Conservation (phyloP, 2,888 invertebrate species). For the Phytoseiulus persimilis region DNA sequence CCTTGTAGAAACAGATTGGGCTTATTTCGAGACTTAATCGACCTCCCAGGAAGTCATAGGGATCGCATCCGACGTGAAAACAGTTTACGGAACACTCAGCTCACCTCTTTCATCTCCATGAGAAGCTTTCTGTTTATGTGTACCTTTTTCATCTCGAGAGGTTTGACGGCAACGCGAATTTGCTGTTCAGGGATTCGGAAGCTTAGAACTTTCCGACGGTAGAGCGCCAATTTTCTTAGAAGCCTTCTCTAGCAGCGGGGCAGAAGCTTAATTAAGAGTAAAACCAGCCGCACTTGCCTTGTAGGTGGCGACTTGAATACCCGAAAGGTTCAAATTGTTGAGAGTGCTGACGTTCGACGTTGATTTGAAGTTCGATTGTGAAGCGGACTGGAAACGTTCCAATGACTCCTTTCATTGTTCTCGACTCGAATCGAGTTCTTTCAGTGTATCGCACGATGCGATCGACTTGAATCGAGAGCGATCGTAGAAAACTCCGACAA, state of each 20-base stretch:
- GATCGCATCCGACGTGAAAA: neutral
- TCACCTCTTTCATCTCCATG: slow-evolving; percentile 65
- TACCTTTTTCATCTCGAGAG: slow-evolving; percentile 45
- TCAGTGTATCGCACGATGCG: neutral
- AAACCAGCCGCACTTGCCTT: neutral
- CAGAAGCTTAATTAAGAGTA: too few relatives aligned
- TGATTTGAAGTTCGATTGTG: slow-evolving; percentile 30
- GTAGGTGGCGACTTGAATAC: slow-evolving; percentile 12
- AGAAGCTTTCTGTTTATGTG: slow-evolving; percentile 53
- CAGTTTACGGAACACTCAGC: neutral
- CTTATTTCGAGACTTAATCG: neutral
- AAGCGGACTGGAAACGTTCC: neutral
- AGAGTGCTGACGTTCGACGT: slow-evolving; percentile 33
- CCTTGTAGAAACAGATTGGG: neutral
- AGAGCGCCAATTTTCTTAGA: neutral
- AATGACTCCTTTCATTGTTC: too few relatives aligned
- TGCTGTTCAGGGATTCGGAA: slow-evolving; percentile 43
- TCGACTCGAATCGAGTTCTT: too few relatives aligned
- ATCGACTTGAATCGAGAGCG: too few relatives aligned
- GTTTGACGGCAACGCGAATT: slow-evolving; percentile 47
- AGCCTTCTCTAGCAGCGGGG: too few relatives aligned
- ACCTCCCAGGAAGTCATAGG: neutral
- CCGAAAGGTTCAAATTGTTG: slow-evolving; percentile 13
- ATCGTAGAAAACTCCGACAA: too few relatives aligned
- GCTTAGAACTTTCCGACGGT: neutral